phyloP scores from a whole-genome alignment of 2,113 vertebrate species.

The Mystacornis crossleyi region DNA sequence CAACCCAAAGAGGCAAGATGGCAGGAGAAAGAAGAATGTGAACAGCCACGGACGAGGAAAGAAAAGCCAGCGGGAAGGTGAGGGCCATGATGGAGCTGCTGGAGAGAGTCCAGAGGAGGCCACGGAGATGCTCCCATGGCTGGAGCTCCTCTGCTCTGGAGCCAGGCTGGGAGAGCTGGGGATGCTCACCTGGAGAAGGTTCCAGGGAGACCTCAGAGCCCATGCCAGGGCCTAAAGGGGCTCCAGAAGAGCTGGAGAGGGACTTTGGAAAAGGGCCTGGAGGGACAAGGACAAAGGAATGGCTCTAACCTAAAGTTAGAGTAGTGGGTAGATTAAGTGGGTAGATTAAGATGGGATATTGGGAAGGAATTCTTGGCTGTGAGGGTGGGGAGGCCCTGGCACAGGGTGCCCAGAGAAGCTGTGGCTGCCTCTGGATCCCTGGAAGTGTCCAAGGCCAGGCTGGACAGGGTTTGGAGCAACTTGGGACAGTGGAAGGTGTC shows the following conservation, averaged over 20 bases:
- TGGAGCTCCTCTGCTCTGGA: neutral
- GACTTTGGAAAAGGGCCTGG: neutral
- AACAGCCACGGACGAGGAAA: neutral
- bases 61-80: neutral
- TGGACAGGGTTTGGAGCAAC: accelerated
- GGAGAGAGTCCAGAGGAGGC: neutral
- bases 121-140: accelerated
- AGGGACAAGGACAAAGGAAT: neutral
- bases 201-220: neutral
- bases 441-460: accelerated
- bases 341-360: neutral
- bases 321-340: too few relatives aligned
- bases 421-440: neutral
- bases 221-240: neutral
- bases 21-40: neutral
- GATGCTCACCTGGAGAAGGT: neutral
- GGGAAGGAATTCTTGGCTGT: accelerated
- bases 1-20: neutral
- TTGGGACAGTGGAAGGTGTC: neutral
- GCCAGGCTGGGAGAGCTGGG: neutral
- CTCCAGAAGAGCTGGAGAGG: neutral
- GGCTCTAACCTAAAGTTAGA: neutral
- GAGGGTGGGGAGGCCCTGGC: neutral
- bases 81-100: neutral
- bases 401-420: neutral